Percentiles rank a stretch among this genome's conserved stretches.
phyloP scores from a whole-genome alignment of 2,888 invertebrate species.

The Dicranocentrus wangi region DNA sequence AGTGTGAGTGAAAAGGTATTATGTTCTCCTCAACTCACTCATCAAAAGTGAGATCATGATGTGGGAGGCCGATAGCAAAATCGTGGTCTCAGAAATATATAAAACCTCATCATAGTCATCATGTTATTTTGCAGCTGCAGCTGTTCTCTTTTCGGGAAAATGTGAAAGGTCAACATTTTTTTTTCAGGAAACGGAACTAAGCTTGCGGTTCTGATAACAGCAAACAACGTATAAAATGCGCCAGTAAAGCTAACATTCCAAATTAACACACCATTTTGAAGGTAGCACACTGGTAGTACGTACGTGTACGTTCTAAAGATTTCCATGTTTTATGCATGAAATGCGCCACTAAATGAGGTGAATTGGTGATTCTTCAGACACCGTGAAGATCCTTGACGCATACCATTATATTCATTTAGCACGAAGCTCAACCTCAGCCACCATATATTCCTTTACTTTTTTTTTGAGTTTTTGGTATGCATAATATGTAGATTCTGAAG shows the following conservation, averaged over 20 bases:
- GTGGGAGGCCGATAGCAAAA: too few relatives aligned
- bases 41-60: too few relatives aligned
- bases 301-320: background rate
- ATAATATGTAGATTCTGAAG: too few relatives aligned
- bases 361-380: conserved; percentile 25
- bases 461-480: too few relatives aligned
- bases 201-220: background rate
- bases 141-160: conserved; percentile 19
- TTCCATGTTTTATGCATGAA: conserved; percentile 34
- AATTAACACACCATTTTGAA: background rate
- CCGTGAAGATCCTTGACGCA: background rate
- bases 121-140: conserved; percentile 22
- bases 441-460: too few relatives aligned
- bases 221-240: background rate
- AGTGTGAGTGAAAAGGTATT: too few relatives aligned
- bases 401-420: background rate
- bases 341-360: conserved; percentile 5
- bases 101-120: conserved; percentile 8
- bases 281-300: background rate
- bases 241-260: conserved; percentile 8
- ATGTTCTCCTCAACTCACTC: too few relatives aligned
- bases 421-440: background rate
- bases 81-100: background rate
- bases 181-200: background rate
- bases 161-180: conserved; percentile 45